Percentiles rank a stretch among this genome's conserved stretches.
These are phyloP conservation scores for Cheirogaleus medius DNA, from an alignment of 2,113 vertebrate genomes.

Conservation along the genomic window DNA sequence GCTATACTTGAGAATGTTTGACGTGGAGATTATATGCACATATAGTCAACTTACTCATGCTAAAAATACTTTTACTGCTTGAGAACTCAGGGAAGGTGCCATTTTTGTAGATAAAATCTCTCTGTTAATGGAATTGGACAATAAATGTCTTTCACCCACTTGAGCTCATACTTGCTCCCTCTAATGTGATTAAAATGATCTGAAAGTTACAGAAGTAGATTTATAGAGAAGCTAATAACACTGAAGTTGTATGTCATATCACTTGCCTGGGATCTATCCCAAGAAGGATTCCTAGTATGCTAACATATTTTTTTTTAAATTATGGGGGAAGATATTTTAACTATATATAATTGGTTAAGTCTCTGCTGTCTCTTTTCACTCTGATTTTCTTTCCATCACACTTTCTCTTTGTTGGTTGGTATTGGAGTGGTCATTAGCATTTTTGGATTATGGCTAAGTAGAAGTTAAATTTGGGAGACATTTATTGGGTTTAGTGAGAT, in stretches of 20 bases:
- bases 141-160: neutral
- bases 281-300: neutral
- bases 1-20: neutral
- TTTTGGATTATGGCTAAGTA: neutral
- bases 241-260: neutral
- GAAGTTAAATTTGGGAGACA: neutral
- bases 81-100: neutral
- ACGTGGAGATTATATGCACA: neutral
- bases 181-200: neutral
- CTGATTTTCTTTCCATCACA: neutral
- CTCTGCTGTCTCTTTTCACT: neutral
- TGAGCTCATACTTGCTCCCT: neutral
- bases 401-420: neutral
- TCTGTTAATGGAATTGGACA: neutral
- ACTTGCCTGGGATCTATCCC: neutral
- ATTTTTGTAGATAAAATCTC: neutral
- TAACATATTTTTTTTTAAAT: neutral
- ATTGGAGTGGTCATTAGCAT: neutral
- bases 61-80: slow-evolving; percentile 19
- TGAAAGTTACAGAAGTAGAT: neutral
- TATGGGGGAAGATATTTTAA: neutral
- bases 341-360: neutral
- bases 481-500: neutral
- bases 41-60: neutral
- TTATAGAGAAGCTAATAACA: neutral